Base-by-base conservation (phyloP, 1,140 invertebrate genomes). In the Andricus grossulariae region DNA sequence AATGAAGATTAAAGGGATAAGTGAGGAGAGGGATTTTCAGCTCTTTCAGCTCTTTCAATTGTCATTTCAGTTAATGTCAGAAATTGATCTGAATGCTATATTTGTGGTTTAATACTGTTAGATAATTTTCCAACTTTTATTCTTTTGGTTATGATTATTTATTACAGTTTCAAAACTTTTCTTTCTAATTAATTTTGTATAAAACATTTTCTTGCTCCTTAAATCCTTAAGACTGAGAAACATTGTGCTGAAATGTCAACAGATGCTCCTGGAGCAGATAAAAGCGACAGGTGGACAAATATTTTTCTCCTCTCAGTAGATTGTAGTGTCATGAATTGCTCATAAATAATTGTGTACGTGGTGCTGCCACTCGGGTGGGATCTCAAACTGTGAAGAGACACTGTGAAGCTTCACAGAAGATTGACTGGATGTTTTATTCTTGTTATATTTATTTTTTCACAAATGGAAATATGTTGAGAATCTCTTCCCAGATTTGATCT, bases 211-310 rank as follows among this genome's bases (percentile, higher is more conserved):
- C n/a, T 19, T 15, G 7, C 55, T 60, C 3, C 7, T 60, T 25
- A 25, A 19, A 19, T 25, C 19, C 19, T 15, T 21, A 4, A 4
- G 32, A 21, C 57, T 16, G 25, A 32, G 19, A 39, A 66, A 66
- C 32, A 66, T 66, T 66, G 57, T 66, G 21, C 21, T 66, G 57
- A 66, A 66, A 66, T 66, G 57, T 66, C 57, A 66, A 66, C 57
- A 25, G 57, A 66, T 66, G 57, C 57, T 66, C 39, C 25, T 66
- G 57, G 57, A 25, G 25, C 25, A 66, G 25, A 66, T 66, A 39
- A 66, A 16, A 66, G 57, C n/a, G 57, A 66, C 39, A 66, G 57
- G 57, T 39, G 21, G 57, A 66, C 57, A 66, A 25, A 66, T 66
- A 66, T 66, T 66, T 66, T 66, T 13, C 57, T 16, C 15, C 32